A percentile compares a stretch with the other conserved stretches of the same genome.
Evolutionary conservation across 2,797 vertebrate genomes (phyloP).

Genomic region (Avahi laniger): DNA sequence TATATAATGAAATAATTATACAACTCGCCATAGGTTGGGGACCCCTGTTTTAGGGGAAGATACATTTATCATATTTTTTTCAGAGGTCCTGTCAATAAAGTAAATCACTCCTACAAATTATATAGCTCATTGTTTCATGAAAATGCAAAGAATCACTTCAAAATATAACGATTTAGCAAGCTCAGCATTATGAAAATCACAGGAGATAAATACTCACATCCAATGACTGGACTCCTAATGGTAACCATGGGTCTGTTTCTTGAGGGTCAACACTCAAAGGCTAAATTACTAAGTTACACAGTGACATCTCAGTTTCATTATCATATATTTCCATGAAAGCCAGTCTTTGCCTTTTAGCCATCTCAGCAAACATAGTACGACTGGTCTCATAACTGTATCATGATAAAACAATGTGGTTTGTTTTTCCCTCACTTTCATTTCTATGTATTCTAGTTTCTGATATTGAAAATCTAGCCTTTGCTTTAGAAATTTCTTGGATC

Average conservation of each 20-base stretch:
- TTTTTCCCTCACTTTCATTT: conserved; percentile 46
- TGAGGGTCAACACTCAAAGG: not conserved
- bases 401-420: conserved; percentile 49
- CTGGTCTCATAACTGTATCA: not conserved
- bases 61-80: not conserved
- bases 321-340: conserved; percentile 52
- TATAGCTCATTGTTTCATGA: not conserved
- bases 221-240: not conserved
- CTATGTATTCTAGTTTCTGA: not conserved
- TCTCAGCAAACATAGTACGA: conserved; percentile 27
- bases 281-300: conserved; percentile 51
- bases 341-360: conserved; percentile 57
- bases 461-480: not conserved
- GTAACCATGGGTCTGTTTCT: not conserved
- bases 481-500: not conserved
- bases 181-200: not conserved
- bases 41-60: not conserved
- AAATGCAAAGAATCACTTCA: conserved; percentile 35
- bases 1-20: too few species aligned
- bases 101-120: not conserved
- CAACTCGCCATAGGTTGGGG: too few species aligned
- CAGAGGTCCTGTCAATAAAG: not conserved
- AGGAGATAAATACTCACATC: not conserved
- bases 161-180: not conserved
- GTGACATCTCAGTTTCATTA: conserved; percentile 41